Base-by-base conservation (phyloP, 1,140 invertebrate genomes). In the Drosophila subobscura region DNA sequence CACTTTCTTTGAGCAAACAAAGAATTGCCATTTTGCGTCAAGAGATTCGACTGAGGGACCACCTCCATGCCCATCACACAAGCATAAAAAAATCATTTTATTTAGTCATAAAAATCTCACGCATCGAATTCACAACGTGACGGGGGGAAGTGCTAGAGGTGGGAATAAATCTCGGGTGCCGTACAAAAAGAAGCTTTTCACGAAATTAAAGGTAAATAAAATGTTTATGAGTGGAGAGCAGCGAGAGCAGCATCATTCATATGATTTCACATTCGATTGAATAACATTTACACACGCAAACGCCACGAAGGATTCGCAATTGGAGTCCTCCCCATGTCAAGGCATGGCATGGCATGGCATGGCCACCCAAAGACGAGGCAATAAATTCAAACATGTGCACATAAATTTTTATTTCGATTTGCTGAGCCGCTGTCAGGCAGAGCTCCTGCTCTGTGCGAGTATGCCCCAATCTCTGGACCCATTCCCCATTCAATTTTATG, bases 201-300 rank as follows among this genome's bases (percentile, higher is more conserved):
- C 81, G 77, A 85, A 86, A 85, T 85, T 85, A 85, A 85, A 85
- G 81, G 81, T 86, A 85, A 85, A 85, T 85, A 85, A 85, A 85
- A 85, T 85, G 83, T 85, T 85, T 85, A 85, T 85, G 81, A 85
- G 77, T 80, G 77, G 63, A 86, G 53, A 63, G 80, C 66, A 79
- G 33, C 10, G 29, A 4, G 8, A 37, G 33, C 33, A 37, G 33
- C 33, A 79, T 70, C 72, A 81, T 84, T 77, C 77, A 85, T 86
- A 85, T 85, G 73, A 85, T 88, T 85, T 85, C 83, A 71, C 81
- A 86, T 85, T 85, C 85, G 81, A 85, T 85, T 85, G 81, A 85
- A 88, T 85, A 85, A 88, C 81, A 88, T 86, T 86, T 86, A 81
- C 81, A 88, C 81, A 86, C 77, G 83, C 81, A 77, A 80, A 60